A percentile compares a stretch with the other conserved stretches of the same genome.
phyloP scores from a whole-genome alignment of 2,113 vertebrate genomes.

The Setophaga petechia region DNA sequence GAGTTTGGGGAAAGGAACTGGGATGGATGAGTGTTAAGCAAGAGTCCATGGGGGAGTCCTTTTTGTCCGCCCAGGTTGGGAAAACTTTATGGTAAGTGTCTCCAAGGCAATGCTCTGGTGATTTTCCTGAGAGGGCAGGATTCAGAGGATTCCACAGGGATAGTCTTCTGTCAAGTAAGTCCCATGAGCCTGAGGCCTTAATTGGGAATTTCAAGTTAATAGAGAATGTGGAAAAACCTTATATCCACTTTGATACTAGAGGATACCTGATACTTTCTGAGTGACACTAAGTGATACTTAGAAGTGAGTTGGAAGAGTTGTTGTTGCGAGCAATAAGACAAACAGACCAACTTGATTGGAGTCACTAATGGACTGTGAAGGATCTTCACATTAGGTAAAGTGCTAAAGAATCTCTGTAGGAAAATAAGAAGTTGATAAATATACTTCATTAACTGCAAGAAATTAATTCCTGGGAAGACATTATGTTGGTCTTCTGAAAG shows the following conservation, averaged over 20 bases:
- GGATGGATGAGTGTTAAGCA: background rate
- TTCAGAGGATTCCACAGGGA: background rate
- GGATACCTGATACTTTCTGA: background rate
- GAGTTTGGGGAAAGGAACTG: background rate
- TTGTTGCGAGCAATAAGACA: background rate
- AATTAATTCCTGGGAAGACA: background rate
- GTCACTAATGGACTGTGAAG: background rate
- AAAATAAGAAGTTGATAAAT: background rate
- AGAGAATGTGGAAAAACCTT: background rate
- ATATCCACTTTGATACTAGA: accelerated
- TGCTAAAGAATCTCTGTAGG: background rate
- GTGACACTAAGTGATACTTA: background rate
- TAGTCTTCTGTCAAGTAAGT: background rate
- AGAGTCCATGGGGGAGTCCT: background rate
- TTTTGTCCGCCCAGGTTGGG: background rate
- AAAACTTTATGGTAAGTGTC: background rate
- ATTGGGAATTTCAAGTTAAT: background rate
- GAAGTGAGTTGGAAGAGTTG: background rate
- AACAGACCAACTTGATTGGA: background rate
- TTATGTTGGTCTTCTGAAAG: background rate
- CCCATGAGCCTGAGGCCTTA: accelerated
- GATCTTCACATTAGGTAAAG: background rate
- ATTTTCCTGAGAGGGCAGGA: background rate
- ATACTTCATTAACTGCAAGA: background rate
- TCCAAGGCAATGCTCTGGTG: background rate